Percentiles rank a stretch among this genome's conserved stretches.
These are phyloP conservation scores for Echinops telfairi DNA, from an alignment of 2,113 vertebrate species.

Conservation along the genomic window DNA sequence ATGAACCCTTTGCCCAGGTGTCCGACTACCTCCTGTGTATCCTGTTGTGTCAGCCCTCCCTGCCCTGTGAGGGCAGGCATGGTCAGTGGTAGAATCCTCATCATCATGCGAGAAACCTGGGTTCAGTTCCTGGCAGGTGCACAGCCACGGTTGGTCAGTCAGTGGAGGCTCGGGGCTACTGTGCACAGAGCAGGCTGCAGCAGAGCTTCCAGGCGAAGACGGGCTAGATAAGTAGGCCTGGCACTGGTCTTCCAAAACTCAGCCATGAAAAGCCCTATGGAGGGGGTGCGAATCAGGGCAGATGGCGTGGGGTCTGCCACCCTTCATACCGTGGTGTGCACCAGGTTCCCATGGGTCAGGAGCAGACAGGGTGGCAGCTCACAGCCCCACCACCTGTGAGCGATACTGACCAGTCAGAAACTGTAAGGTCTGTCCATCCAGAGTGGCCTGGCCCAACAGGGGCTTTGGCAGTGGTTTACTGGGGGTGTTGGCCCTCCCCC, in stretches of 20 bases:
- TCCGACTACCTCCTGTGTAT: no score
- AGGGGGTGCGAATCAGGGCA: no score
- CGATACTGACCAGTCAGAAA: neutral
- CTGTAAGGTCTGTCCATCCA: neutral
- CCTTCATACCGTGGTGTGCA: no score
- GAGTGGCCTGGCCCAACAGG: neutral
- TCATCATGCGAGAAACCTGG: neutral
- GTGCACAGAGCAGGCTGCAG: neutral
- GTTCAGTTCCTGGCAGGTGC: neutral
- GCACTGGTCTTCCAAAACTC: neutral
- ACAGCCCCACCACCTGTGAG: no score
- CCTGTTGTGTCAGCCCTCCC: neutral
- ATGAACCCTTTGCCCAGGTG: neutral
- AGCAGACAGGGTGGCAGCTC: no score
- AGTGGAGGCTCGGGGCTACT: neutral
- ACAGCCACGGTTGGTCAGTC: neutral
- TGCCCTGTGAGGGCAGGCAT: neutral
- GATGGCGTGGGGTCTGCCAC: no score
- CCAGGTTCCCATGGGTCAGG: neutral
- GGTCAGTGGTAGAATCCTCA: neutral
- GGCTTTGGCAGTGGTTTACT: fast-evolving
- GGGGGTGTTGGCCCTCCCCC: neutral
- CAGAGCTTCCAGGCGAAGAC: neutral
- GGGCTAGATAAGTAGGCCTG: neutral
- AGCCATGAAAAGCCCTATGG: neutral